Conservation (phyloP, 2,113 vertebrate species). For the Nerophis lumbriciformis region DNA sequence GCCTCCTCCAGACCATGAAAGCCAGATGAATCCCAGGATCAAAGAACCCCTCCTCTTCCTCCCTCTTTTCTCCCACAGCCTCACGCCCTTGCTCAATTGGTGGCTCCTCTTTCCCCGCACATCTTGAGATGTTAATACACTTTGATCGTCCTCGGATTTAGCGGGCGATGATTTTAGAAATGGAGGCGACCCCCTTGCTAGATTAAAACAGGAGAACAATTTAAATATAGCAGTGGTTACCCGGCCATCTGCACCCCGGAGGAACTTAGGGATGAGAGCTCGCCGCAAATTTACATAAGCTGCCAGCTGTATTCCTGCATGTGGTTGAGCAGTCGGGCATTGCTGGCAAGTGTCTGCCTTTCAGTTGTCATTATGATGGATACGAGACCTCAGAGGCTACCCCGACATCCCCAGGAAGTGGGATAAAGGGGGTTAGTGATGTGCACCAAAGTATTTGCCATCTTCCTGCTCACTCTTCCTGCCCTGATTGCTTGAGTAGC, state of each 20-base stretch:
- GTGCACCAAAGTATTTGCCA: conserved; percentile 64
- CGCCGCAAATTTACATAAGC: conserved; percentile 59
- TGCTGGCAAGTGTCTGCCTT: conserved; percentile 40
- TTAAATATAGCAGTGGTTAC: conserved; percentile 61
- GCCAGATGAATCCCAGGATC: conserved; percentile 76
- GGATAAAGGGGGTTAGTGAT: conserved; percentile 48
- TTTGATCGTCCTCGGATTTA: conserved; percentile 66
- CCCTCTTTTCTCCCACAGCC: conserved; percentile 47
- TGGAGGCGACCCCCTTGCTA: conserved; percentile 46
- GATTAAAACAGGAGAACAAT: conserved; percentile 59
- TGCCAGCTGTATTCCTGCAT: conserved; percentile 34
- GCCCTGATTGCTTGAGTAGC: conserved; percentile 51
- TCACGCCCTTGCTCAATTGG: conserved; percentile 60
- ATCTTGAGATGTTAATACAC: conserved; percentile 72
- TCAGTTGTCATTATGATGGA: conserved; percentile 55
- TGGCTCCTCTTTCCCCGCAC: conserved; percentile 59
- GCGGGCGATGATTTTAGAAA: conserved; percentile 58
- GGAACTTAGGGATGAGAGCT: conserved; percentile 32
- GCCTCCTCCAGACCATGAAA: conserved; percentile 78
- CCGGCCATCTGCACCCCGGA: conserved; percentile 44
- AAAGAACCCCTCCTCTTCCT: conserved; percentile 54
- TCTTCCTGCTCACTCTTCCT: conserved; percentile 56
- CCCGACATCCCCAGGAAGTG: conserved; percentile 28
- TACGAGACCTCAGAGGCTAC: conserved; percentile 35
- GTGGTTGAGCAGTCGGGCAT: conserved; percentile 23